Base-by-base conservation (phyloP, 2,888 invertebrate genomes). In the Cheilosia vulpina region DNA sequence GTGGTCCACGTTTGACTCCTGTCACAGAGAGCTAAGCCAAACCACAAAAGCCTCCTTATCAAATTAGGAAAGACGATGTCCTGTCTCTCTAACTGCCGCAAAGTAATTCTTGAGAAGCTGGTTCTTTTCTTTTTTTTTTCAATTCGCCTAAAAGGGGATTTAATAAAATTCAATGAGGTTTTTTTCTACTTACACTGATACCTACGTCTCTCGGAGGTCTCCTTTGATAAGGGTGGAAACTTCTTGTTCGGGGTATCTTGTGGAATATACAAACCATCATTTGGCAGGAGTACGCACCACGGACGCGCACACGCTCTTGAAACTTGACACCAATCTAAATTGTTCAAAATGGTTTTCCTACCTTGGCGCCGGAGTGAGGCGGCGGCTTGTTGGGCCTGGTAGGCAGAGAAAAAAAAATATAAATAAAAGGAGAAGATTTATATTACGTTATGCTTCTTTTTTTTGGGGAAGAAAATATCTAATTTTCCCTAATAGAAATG, bases 71-170 rank as follows among this genome's bases (percentile, higher is more conserved):
- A 81, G 80, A 85, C 81, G 85, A 81, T 85, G 85, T 85, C 85
- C 68, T 77, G 81, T 81, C 81, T 77, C 69, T 15, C 65, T 45
- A 72, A 34, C 50, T 45, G 41, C 66, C 55, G 41, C 62, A 58
- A 15, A 58, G 65, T 53, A 68, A 76, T 72, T 78, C 60, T 65
- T 66, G 72, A 85, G 81, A 76, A 47, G 62, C 55, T 71, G 60
- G 58, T 75, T 76, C 75, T 80, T 58, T 66, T 57, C 47, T 69
- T 79, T 80, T 84, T 69, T 79, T 80, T 84, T 84, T 58, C 81
- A 85, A 87, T 87, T 78, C 87, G 53, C 77, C 82, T 87, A 87
- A 87, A 87, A 87, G 87, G 85, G 82, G 82, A 82, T 87, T 87
- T 82, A 82, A 82, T 73, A 82, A 82, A 82, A 85, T 85, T 81